Conservation (phyloP, 2,888 invertebrate species). For the Habrosyne pyritoides region DNA sequence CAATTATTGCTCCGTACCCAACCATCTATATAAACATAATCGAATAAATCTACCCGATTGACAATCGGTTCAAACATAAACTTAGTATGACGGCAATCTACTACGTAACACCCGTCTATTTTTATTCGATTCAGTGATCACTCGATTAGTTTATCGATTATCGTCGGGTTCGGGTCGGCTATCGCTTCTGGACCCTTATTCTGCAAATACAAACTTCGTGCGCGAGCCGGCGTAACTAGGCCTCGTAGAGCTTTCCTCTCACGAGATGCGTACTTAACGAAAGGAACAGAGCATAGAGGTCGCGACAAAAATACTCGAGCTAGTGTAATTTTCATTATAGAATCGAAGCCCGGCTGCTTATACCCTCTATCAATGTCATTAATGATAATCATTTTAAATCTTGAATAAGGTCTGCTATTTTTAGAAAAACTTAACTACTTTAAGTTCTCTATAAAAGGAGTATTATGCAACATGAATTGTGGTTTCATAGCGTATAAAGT, state of each 20-base stretch:
- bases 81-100: not conserved
- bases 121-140: constrained; percentile 21
- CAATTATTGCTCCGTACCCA: not conserved
- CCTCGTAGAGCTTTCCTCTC: no score
- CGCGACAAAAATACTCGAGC: no score
- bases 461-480: no score
- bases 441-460: not conserved
- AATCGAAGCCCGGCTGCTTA: not conserved
- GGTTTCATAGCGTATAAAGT: no score
- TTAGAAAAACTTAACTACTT: not conserved
- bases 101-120: not conserved
- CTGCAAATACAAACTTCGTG: no score
- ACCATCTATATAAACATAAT: not conserved
- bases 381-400: constrained; percentile 15
- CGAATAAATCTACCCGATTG: not conserved
- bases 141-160: constrained; percentile 41
- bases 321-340: no score
- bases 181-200: constrained; percentile 3
- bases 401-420: not conserved
- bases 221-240: no score
- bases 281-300: no score
- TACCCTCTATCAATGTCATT: constrained; percentile 6
- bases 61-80: not conserved
- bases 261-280: no score
- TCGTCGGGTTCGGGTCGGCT: constrained; percentile 10